Evolutionary conservation across 2,797 vertebrate species (phyloP).

Genomic region (Taeniopygia guttata): DNA sequence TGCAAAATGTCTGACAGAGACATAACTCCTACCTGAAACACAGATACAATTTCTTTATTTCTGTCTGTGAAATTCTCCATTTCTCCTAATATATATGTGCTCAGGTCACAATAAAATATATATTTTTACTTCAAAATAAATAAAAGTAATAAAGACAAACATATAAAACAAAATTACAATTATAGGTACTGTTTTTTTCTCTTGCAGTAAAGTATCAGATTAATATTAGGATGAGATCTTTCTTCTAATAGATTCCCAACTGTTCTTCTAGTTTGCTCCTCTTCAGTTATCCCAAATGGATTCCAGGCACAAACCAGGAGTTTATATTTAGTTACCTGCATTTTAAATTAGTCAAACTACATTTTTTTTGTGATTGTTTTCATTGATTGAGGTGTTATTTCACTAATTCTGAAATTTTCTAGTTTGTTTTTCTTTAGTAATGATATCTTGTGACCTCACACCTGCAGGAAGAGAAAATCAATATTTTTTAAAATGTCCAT

Average conservation of each 20-base stretch:
- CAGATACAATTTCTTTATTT: neutral
- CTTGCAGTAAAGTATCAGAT: neutral
- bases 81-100: neutral
- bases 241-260: neutral
- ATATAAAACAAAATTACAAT: neutral
- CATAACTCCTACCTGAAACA: neutral
- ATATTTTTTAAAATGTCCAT: neutral
- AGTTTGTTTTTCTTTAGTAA: neutral
- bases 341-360: neutral
- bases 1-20: neutral
- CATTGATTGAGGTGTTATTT: neutral
- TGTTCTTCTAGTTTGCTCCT: neutral
- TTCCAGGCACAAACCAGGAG: neutral
- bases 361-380: neutral
- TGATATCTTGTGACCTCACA: neutral
- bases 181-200: neutral
- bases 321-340: neutral
- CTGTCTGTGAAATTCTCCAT: neutral
- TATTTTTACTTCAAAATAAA: neutral
- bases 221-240: neutral
- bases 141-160: neutral
- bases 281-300: neutral
- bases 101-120: neutral
- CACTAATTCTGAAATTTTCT: neutral
- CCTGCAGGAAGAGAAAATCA: neutral